These are phyloP conservation scores for Nomada fabriciana DNA, from an alignment of 2,888 invertebrate species.

Conservation along the genomic window DNA sequence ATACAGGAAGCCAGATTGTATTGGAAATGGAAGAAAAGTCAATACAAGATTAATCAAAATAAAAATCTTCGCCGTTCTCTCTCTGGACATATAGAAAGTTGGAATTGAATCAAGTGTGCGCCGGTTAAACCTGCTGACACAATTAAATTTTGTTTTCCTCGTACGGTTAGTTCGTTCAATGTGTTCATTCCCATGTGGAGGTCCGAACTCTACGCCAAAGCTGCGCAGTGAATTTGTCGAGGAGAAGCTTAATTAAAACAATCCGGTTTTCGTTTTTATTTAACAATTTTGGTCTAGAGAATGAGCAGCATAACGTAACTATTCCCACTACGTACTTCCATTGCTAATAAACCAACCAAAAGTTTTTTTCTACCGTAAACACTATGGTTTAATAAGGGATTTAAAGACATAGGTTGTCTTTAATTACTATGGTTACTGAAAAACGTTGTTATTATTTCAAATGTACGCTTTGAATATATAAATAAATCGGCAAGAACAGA, in stretches of 20 bases:
- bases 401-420: no score
- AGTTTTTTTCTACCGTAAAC: no score
- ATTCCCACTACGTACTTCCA: no score
- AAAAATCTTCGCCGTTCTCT: neutral
- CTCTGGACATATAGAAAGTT: neutral
- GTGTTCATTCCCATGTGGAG: conserved; percentile 8
- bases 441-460: no score
- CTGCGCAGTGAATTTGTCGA: neutral
- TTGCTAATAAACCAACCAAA: no score
- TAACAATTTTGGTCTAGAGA: no score
- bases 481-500: no score
- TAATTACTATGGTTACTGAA: no score
- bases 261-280: neutral
- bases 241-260: neutral
- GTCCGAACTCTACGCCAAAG: neutral
- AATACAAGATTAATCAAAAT: neutral
- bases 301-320: no score
- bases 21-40: no score
- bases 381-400: no score
- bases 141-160: conserved; percentile 1
- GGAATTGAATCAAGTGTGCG: neutral
- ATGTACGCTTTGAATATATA: no score
- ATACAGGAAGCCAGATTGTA: neutral
- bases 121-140: neutral
- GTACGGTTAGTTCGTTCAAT: neutral